phyloP scores from a whole-genome alignment of 2,797 vertebrate genomes.

The Tadarida brasiliensis region DNA sequence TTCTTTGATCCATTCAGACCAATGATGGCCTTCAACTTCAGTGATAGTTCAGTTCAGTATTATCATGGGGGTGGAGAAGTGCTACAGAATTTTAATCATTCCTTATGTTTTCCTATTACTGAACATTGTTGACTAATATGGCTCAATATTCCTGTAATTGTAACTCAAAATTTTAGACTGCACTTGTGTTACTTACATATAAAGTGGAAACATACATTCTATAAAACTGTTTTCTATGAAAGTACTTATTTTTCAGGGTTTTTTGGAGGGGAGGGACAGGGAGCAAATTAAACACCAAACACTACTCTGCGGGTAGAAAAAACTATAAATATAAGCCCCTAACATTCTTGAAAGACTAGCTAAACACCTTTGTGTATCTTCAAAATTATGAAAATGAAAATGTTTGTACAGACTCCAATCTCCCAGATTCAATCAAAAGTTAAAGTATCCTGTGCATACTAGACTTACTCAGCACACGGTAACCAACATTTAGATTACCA shows the following conservation, averaged over 20 bases:
- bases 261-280: not conserved
- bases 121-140: not conserved
- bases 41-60: not conserved
- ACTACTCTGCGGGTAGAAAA: not conserved
- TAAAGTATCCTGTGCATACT: slow-evolving; percentile 4
- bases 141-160: not conserved
- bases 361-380: not conserved
- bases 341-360: slow-evolving; percentile 5
- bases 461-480: not conserved
- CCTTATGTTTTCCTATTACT: slow-evolving; percentile 36
- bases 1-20: not conserved
- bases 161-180: slow-evolving; percentile 5
- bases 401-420: not conserved
- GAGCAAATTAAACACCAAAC: slow-evolving; percentile 22
- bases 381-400: slow-evolving; percentile 55
- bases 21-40: slow-evolving; percentile 28
- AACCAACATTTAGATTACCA: not conserved
- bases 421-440: not conserved
- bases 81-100: not conserved
- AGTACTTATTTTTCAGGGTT: slow-evolving; percentile 10
- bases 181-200: slow-evolving; percentile 12
- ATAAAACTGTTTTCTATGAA: not conserved
- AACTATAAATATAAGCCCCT: not conserved
- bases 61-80: not conserved
- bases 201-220: slow-evolving; percentile 35